Conservation (phyloP, 2,113 vertebrate genomes). For the Oceanites oceanicus region DNA sequence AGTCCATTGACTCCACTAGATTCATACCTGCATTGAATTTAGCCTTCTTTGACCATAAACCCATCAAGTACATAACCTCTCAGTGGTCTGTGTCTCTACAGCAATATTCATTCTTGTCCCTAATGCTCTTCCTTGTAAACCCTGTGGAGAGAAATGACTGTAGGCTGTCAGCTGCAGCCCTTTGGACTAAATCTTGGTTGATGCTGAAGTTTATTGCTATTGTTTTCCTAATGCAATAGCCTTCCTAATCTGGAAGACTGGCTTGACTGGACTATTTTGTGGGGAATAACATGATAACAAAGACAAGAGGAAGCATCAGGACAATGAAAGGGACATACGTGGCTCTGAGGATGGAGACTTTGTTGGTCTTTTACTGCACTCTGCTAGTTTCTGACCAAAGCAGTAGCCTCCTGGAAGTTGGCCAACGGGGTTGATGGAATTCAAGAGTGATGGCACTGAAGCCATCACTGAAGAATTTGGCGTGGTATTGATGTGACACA, state of each 20-base stretch:
- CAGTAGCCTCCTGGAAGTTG: background rate
- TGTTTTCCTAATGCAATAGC: background rate
- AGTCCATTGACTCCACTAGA: background rate
- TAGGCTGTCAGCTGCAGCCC: background rate
- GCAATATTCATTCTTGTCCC: background rate
- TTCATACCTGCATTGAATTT: background rate
- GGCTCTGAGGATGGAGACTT: background rate
- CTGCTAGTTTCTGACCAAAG: background rate
- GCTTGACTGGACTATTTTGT: background rate
- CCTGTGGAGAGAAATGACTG: background rate
- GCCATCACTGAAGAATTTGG: background rate
- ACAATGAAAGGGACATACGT: accelerated
- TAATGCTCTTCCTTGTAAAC: background rate
- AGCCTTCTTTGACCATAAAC: background rate
- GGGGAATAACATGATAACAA: background rate
- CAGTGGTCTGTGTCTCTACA: background rate
- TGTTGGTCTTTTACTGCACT: background rate
- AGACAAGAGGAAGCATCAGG: background rate
- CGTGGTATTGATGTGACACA: background rate
- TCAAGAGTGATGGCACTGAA: background rate
- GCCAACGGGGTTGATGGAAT: background rate
- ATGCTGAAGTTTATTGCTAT: background rate
- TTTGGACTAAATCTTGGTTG: background rate
- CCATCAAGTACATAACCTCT: background rate
- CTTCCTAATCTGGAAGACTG: background rate